These are phyloP conservation scores for Scaptodrosophila lebanonensis DNA, from an alignment of 1,140 invertebrate species.

Conservation along the genomic window DNA sequence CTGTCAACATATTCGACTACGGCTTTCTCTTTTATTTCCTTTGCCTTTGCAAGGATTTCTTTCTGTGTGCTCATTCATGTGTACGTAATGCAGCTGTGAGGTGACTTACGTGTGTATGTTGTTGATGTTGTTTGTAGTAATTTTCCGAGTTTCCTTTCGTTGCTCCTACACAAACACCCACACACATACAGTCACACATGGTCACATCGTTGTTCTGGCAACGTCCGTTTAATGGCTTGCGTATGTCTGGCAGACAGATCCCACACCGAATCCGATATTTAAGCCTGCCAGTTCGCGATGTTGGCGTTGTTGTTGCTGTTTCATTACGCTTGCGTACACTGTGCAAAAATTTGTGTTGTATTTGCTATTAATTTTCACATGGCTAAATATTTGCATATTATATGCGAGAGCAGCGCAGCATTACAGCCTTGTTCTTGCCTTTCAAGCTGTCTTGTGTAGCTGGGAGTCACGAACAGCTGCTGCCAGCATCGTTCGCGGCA, in stretches of 20 bases:
- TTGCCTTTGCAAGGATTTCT: slow-evolving; percentile 21
- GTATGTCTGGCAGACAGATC: slow-evolving; percentile 42
- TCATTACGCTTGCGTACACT: slow-evolving; percentile 36
- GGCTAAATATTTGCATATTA: slow-evolving; percentile 61
- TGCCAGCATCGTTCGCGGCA: slow-evolving; percentile 28
- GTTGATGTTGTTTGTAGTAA: slow-evolving; percentile 41
- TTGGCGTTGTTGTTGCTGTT: slow-evolving; percentile 38
- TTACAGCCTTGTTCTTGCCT: slow-evolving; percentile 14
- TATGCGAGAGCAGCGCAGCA: slow-evolving; percentile 27
- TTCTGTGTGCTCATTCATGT: slow-evolving; percentile 39
- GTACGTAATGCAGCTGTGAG: slow-evolving; percentile 33
- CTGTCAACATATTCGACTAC: slow-evolving; percentile 2
- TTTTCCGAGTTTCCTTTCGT: slow-evolving; percentile 58
- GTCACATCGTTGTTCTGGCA: neutral
- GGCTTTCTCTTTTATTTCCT: slow-evolving; percentile 12
- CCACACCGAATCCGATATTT: no score
- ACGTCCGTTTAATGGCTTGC: slow-evolving; percentile 34
- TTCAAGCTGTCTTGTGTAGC: neutral
- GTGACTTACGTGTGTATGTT: slow-evolving; percentile 23
- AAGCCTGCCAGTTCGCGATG: neutral
- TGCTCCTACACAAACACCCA: no score
- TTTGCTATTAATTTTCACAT: slow-evolving; percentile 26
- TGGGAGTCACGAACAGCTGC: slow-evolving; percentile 49
- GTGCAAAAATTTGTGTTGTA: slow-evolving; percentile 20
- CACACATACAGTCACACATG: no score